Percentiles rank a stretch among this genome's conserved stretches.
phyloP scores from a whole-genome alignment of 2,113 vertebrate genomes.

The Oenanthe melanoleuca region DNA sequence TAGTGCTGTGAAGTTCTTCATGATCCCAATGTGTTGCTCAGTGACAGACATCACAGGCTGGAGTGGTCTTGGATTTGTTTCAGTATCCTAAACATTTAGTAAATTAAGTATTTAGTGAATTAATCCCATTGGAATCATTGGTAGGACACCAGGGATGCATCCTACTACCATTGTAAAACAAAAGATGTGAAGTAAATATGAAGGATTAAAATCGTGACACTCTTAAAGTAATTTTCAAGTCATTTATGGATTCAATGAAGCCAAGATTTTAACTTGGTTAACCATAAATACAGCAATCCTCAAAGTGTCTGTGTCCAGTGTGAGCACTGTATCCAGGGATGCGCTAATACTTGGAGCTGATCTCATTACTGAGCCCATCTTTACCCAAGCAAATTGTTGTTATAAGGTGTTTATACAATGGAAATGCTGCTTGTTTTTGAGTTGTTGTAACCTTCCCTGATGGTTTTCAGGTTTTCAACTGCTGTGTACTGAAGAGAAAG shows the following conservation, averaged over 20 bases:
- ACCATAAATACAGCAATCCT: background rate
- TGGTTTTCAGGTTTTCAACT: background rate
- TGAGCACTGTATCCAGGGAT: background rate
- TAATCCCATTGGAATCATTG: background rate
- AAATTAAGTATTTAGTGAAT: background rate
- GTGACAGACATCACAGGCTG: background rate
- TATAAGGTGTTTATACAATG: background rate
- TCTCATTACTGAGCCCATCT: background rate
- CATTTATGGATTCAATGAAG: background rate
- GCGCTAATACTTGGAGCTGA: background rate
- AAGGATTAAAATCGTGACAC: background rate
- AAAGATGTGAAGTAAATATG: background rate
- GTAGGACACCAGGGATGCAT: background rate
- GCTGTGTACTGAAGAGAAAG: background rate
- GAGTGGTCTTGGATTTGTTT: conserved; percentile 17
- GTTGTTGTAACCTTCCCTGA: background rate
- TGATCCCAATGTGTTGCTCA: background rate
- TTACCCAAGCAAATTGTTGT: background rate
- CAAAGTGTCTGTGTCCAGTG: background rate
- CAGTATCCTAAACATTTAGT: background rate
- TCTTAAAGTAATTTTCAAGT: background rate
- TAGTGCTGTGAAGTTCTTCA: conserved; percentile 4
- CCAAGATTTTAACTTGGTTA: background rate
- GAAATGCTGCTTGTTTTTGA: background rate
- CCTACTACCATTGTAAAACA: background rate